Percentiles rank a stretch among this genome's conserved stretches.
Evolutionary conservation across 2,797 vertebrate genomes (phyloP).

Genomic region (Poeciliopsis turneri): DNA sequence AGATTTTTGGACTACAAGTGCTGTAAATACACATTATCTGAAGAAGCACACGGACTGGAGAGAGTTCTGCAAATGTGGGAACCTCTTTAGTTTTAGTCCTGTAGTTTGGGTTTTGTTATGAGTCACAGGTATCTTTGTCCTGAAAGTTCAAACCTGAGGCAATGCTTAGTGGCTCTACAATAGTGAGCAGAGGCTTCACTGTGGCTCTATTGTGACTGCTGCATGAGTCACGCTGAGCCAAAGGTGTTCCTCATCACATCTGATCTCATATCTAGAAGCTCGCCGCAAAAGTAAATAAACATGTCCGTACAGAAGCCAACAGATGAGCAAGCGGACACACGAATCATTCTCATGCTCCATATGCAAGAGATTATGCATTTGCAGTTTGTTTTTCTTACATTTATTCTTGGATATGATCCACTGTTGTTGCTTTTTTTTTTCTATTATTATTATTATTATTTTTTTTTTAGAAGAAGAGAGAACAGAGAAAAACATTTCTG

Average conservation of each 20-base stretch:
- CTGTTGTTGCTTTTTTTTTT: not conserved
- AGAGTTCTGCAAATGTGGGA: not conserved
- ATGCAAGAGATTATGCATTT: not conserved
- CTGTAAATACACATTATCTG: not conserved
- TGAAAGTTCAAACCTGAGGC: conserved; percentile 46
- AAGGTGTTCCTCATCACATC: conserved; percentile 35
- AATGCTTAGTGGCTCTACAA: conserved; percentile 27
- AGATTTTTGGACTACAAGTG: not conserved
- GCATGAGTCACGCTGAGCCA: conserved; percentile 61
- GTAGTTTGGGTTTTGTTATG: conserved; percentile 24
- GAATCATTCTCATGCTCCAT: not conserved
- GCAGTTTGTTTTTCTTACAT: not conserved
- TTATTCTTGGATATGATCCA: not conserved
- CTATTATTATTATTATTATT: too few species aligned
- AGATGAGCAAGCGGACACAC: conserved; percentile 8
- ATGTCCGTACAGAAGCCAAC: not conserved
- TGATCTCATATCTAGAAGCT: conserved; percentile 32
- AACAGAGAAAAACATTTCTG: conserved; percentile 6
- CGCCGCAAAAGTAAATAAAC: conserved; percentile 5
- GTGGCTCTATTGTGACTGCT: conserved; percentile 25
- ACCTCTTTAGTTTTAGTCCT: conserved; percentile 32
- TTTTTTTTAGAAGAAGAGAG: not conserved
- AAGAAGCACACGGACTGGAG: not conserved
- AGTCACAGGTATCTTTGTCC: conserved; percentile 39
- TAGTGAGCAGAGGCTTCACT: conserved; percentile 21